Evolutionary conservation across 2,888 invertebrate species (phyloP).

Genomic region (Ochropleura leucogaster): DNA sequence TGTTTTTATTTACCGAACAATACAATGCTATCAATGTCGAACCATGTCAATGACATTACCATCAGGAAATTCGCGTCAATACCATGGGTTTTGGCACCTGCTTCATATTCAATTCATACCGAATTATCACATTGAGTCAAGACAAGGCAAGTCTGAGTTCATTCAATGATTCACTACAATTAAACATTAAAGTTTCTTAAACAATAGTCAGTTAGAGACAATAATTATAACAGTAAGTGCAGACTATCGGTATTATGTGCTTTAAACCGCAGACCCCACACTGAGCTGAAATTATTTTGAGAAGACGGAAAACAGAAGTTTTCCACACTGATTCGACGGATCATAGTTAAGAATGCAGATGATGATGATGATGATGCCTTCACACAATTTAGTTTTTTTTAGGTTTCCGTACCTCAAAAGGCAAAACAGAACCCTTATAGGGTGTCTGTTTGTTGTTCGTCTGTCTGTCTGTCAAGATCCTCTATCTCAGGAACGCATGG

Average conservation of each 20-base stretch:
- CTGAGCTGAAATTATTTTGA: conserved; percentile 1
- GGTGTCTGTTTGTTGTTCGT: too few species aligned
- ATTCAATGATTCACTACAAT: conserved; percentile 70
- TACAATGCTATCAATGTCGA: conserved; percentile 33
- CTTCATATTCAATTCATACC: conserved; percentile 67
- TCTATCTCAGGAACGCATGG: too few species aligned
- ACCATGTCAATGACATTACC: conserved; percentile 62
- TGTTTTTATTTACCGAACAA: conserved; percentile 29
- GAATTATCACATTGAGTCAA: conserved; percentile 64
- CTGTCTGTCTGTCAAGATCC: too few species aligned
- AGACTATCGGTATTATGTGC: conserved; percentile 39
- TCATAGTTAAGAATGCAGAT: neutral
- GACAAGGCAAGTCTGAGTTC: conserved; percentile 62
- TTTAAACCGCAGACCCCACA: conserved; percentile 63
- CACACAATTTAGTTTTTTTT: too few species aligned
- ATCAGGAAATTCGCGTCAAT: conserved; percentile 69
- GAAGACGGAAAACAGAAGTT: conserved; percentile 1
- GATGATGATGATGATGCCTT: neutral
- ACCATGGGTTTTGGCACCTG: conserved; percentile 62
- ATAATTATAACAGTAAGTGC: conserved; percentile 52
- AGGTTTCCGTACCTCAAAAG: too few species aligned
- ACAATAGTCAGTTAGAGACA: conserved; percentile 74
- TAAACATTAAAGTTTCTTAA: conserved; percentile 58
- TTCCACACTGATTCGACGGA: neutral
- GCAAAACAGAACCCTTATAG: too few species aligned